Percentiles rank a stretch among this genome's conserved stretches.
phyloP scores from a whole-genome alignment of 2,113 vertebrate species.

The Pelmatolapia mariae region DNA sequence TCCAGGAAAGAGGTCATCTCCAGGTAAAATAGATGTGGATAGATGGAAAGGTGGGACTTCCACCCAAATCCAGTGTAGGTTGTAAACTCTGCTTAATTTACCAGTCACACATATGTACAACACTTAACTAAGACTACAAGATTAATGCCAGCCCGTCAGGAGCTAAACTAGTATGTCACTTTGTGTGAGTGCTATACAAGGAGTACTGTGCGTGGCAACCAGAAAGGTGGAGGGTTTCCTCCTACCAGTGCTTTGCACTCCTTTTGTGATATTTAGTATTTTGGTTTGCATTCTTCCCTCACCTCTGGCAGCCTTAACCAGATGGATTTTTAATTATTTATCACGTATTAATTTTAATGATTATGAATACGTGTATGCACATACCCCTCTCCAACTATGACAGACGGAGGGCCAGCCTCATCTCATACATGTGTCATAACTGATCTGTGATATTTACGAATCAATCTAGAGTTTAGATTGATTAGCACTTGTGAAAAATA shows the following conservation, averaged over 20 bases:
- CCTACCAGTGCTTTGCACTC: neutral
- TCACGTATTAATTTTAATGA: neutral
- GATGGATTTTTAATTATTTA: neutral
- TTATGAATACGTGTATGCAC: neutral
- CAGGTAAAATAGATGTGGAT: neutral
- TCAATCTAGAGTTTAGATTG: neutral
- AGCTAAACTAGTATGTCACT: neutral
- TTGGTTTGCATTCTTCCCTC: neutral
- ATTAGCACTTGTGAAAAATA: neutral
- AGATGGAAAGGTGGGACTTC: neutral
- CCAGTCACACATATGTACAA: neutral
- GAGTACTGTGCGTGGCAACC: neutral
- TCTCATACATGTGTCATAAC: neutral
- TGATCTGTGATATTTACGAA: neutral
- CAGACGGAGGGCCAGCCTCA: neutral
- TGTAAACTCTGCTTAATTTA: constrained; percentile 3
- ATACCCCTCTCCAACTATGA: neutral
- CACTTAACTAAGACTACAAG: neutral
- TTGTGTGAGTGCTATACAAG: neutral
- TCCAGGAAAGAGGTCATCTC: neutral
- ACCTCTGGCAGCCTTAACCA: neutral
- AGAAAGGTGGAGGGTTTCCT: neutral
- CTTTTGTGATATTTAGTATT: neutral
- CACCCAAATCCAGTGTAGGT: neutral
- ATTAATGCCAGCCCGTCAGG: neutral